phyloP scores from a whole-genome alignment of 2,113 vertebrate genomes.

The Taurulus bubalis region DNA sequence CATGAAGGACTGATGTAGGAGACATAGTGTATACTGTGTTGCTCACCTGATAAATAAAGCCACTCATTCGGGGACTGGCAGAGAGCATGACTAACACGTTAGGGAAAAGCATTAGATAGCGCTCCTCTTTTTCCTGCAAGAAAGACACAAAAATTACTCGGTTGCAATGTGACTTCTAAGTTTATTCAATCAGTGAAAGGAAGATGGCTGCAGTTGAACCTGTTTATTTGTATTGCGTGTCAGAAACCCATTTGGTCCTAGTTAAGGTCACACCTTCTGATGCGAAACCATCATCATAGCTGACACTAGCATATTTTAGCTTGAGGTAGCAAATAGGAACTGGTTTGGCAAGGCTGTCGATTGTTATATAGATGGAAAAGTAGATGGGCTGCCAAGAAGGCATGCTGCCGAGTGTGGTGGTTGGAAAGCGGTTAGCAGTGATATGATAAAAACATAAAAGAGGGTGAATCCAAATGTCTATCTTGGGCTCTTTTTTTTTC shows the following conservation, averaged over 20 bases:
- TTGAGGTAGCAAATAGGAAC: neutral
- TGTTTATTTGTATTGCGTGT: neutral
- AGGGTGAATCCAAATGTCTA: conserved; percentile 7
- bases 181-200: neutral
- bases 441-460: conserved; percentile 20
- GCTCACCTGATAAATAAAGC: conserved; percentile 96
- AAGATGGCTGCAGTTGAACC: neutral
- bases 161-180: neutral
- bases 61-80: conserved; percentile 96
- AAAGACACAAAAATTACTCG: neutral
- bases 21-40: neutral
- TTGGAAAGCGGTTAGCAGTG: conserved; percentile 54
- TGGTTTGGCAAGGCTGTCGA: neutral
- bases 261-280: conserved; percentile 4
- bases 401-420: conserved; percentile 6
- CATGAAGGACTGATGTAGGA: neutral
- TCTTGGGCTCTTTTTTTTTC: conserved; percentile 23
- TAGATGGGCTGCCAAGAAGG: neutral
- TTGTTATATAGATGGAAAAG: conserved; percentile 22
- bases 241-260: neutral
- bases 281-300: neutral
- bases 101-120: conserved; percentile 95
- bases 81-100: conserved; percentile 92
- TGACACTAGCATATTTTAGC: neutral
- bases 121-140: conserved; percentile 93